These are phyloP conservation scores for Chloroceryle inda DNA, from an alignment of 2,797 vertebrate species.

Conservation along the genomic window DNA sequence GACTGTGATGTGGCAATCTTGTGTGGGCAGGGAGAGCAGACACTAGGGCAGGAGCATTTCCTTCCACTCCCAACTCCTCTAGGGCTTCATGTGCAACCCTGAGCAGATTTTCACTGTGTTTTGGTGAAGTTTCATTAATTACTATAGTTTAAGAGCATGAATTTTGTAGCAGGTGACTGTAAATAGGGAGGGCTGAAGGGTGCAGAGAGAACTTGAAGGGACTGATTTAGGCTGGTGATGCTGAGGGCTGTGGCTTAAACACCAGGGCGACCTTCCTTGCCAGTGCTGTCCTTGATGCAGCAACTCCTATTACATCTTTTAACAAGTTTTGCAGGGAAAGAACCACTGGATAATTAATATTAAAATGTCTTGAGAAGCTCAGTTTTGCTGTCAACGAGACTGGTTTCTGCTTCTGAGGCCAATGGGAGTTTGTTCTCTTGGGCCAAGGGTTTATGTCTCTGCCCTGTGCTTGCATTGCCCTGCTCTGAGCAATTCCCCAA, in stretches of 20 bases:
- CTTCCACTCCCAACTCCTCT: background rate
- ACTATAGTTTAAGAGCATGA: background rate
- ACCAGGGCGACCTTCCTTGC: background rate
- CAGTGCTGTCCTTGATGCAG: background rate
- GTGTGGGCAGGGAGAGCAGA: background rate
- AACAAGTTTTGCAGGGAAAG: background rate
- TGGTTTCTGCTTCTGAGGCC: background rate
- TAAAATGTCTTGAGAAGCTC: background rate
- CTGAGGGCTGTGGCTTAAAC: background rate
- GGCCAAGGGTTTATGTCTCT: background rate
- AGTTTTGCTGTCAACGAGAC: background rate
- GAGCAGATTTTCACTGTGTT: background rate
- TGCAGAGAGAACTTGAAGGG: background rate
- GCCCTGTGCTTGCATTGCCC: background rate
- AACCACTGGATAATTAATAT: background rate
- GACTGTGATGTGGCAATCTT: background rate
- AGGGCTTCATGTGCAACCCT: accelerated
- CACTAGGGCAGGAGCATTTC: background rate
- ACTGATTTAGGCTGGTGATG: background rate
- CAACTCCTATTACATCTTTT: background rate
- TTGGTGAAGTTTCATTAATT: background rate
- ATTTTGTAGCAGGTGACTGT: background rate
- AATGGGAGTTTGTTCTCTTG: background rate
- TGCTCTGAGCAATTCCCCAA: background rate
- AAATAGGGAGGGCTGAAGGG: background rate